Evolutionary conservation across 2,113 vertebrate genomes (phyloP).

Genomic region (Nycticryphes semicollaris): DNA sequence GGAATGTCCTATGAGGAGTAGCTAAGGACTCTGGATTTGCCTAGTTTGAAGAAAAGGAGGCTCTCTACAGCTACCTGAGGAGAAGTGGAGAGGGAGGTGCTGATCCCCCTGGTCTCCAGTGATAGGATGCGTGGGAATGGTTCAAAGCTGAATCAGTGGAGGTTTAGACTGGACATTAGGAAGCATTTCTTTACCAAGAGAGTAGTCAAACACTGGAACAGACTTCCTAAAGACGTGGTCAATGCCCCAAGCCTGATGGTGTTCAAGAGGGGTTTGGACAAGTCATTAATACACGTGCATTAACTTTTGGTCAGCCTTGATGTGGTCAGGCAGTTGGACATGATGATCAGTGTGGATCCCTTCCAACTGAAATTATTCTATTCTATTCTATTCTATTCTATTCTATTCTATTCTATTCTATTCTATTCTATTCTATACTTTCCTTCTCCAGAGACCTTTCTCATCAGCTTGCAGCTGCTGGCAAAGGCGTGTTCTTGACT

Average conservation of each 20-base stretch:
- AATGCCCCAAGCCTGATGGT: background rate
- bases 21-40: background rate
- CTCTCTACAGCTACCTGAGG: background rate
- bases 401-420: background rate
- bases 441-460: background rate
- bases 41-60: background rate
- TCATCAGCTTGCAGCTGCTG: background rate
- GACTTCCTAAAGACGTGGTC: background rate
- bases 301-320: background rate
- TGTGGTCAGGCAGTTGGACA: background rate
- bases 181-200: background rate
- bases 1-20: background rate
- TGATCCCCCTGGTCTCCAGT: background rate
- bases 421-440: background rate
- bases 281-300: background rate
- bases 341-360: background rate
- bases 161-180: background rate
- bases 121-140: rapidly evolving
- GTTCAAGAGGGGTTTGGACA: background rate
- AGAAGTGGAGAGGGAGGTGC: background rate
- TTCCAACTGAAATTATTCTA: background rate
- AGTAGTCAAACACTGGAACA: background rate
- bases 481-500: background rate
- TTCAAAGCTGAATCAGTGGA: background rate
- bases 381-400: background rate